These are phyloP conservation scores for Pteropus alecto DNA, from an alignment of 2,113 vertebrate genomes.

Conservation along the genomic window DNA sequence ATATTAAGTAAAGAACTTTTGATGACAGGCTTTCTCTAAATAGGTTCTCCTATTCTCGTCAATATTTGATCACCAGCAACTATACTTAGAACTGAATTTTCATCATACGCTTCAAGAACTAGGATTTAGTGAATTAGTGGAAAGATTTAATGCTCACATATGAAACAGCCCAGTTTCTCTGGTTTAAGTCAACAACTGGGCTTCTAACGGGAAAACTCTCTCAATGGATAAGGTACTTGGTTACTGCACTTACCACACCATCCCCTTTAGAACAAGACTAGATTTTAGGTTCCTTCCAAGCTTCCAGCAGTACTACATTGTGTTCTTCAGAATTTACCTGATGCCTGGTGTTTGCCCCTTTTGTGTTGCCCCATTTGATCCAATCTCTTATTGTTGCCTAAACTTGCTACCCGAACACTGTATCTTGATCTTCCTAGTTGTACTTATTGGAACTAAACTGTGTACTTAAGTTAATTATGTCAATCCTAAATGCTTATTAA, in stretches of 20 bases:
- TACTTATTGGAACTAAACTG: not conserved
- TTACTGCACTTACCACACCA: not conserved
- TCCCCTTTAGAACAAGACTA: not conserved
- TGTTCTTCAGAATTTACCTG: not conserved
- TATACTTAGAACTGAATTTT: not conserved
- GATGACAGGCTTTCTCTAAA: not conserved
- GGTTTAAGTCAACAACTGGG: not conserved
- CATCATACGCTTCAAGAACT: not conserved
- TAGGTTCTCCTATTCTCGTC: not conserved
- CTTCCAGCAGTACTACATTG: rapidly evolving
- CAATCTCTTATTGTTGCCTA: not conserved
- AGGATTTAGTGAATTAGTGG: not conserved
- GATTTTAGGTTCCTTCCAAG: not conserved
- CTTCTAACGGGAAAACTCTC: not conserved
- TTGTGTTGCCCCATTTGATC: not conserved
- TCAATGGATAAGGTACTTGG: no score
- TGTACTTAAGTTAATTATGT: not conserved
- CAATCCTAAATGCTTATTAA: not conserved
- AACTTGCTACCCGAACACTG: not conserved
- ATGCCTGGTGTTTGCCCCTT: not conserved
- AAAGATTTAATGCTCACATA: not conserved
- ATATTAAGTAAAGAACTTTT: not conserved
- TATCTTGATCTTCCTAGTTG: not conserved
- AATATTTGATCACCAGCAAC: not conserved
- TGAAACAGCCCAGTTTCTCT: not conserved